Evolutionary conservation across 2,888 invertebrate genomes (phyloP).

Genomic region (Rhagonycha fulva): DNA sequence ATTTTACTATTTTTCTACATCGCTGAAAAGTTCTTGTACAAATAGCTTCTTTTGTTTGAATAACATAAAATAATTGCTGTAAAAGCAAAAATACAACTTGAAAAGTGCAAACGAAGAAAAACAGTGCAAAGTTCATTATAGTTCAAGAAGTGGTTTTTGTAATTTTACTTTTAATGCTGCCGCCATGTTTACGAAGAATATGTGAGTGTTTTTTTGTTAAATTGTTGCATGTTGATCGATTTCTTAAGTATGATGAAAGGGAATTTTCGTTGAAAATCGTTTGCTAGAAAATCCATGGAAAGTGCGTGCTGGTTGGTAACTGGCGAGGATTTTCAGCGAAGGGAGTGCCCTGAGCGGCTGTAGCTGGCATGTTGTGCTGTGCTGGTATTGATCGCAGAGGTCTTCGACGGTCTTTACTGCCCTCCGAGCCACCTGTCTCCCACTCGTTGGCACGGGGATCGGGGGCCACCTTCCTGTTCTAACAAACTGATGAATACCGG

Average conservation of each 20-base stretch:
- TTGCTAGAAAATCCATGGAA: slow-evolving; percentile 9
- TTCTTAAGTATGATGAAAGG: not conserved
- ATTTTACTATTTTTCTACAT: not conserved
- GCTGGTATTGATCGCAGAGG: slow-evolving; percentile 34
- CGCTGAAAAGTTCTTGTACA: not conserved
- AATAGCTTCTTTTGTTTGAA: not conserved
- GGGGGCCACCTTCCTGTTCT: slow-evolving; percentile 38
- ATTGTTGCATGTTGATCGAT: not conserved
- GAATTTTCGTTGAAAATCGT: not conserved
- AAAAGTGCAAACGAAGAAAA: slow-evolving; percentile 1
- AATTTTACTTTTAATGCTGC: not conserved
- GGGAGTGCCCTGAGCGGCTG: slow-evolving; percentile 19
- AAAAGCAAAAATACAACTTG: not conserved
- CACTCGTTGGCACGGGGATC: slow-evolving; percentile 51
- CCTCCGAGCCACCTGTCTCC: slow-evolving; percentile 42
- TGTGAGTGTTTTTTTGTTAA: not conserved
- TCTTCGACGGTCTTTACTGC: slow-evolving; percentile 35
- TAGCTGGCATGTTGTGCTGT: slow-evolving; percentile 15
- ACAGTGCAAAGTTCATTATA: not conserved
- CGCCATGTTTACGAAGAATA: not conserved
- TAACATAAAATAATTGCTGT: slow-evolving; percentile 1
- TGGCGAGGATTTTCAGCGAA: slow-evolving; percentile 15
- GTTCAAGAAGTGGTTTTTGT: slow-evolving; percentile 1
- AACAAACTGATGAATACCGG: slow-evolving; percentile 24
- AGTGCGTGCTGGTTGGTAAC: slow-evolving; percentile 23